These are phyloP conservation scores for Leucophora obtusa DNA, from an alignment of 2,888 invertebrate species.

Conservation along the genomic window DNA sequence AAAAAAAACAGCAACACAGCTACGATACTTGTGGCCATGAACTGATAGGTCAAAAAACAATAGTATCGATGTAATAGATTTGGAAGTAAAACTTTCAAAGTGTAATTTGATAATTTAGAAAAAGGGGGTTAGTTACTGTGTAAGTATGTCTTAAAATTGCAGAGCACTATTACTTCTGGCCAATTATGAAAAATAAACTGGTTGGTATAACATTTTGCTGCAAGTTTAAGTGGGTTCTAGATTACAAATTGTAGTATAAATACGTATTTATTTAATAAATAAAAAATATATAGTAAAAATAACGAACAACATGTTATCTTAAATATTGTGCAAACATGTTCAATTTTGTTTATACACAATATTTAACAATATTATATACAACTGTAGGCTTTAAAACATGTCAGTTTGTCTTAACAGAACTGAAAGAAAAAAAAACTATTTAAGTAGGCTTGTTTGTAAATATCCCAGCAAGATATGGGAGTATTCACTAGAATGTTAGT, in stretches of 20 bases:
- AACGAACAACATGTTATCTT: constrained; percentile 8
- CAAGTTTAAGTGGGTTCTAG: constrained; percentile 44
- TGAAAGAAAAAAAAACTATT: neutral
- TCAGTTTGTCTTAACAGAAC: neutral
- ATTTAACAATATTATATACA: constrained; percentile 5
- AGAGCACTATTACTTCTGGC: constrained; percentile 6
- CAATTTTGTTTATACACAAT: neutral
- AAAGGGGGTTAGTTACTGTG: neutral
- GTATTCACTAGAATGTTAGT: no score
- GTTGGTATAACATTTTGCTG: constrained; percentile 47
- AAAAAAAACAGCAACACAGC: neutral
- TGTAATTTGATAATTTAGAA: constrained; percentile 30
- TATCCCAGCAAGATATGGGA: no score
- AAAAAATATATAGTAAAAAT: neutral
- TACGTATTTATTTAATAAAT: constrained; percentile 16
- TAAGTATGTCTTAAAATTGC: neutral
- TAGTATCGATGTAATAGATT: constrained; percentile 48
- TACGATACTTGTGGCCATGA: constrained; percentile 41
- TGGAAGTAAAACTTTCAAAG: constrained; percentile 21
- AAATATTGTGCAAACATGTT: constrained; percentile 1
- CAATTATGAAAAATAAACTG: constrained; percentile 46
- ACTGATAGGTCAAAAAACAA: constrained; percentile 56
- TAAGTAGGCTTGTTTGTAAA: constrained; percentile 4
- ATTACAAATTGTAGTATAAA: constrained; percentile 13
- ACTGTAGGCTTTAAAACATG: constrained; percentile 27